Conservation (phyloP, 2,113 vertebrate species). For the Prionailurus bengalensis region DNA sequence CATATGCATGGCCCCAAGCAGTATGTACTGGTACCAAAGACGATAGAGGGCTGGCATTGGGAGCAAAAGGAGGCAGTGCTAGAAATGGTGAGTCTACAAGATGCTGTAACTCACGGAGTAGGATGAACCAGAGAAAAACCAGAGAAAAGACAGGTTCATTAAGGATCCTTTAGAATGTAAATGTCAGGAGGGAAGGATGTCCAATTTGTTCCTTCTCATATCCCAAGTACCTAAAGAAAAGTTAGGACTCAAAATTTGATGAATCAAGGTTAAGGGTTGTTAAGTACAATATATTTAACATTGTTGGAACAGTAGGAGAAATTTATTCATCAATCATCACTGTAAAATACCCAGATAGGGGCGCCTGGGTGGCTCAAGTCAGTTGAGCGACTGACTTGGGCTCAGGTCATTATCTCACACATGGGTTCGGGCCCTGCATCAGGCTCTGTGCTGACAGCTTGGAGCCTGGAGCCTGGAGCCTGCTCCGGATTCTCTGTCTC, state of each 20-base stretch:
- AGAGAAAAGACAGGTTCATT: background rate
- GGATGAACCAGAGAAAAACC: background rate
- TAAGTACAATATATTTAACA: background rate
- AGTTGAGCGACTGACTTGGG: too few relatives aligned
- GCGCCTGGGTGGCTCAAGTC: too few relatives aligned
- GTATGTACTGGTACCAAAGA: too few relatives aligned
- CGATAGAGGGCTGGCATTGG: too few relatives aligned
- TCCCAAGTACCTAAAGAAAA: background rate
- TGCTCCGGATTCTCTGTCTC: too few relatives aligned
- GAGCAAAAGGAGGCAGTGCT: background rate
- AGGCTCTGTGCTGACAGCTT: too few relatives aligned
- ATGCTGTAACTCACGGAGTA: background rate
- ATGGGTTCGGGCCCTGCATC: too few relatives aligned
- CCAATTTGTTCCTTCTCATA: background rate
- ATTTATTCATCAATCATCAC: background rate
- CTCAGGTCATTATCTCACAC: too few relatives aligned
- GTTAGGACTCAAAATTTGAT: background rate
- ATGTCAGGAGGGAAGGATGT: background rate
- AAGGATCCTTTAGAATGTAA: background rate
- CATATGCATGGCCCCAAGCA: rapidly evolving
- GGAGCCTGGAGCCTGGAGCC: too few relatives aligned
- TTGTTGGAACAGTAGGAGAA: background rate
- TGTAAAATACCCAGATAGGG: too few relatives aligned
- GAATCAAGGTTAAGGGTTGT: background rate
- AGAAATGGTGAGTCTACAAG: background rate